A percentile compares a stretch with the other conserved stretches of the same genome.
Conservation (phyloP, 2,888 invertebrate genomes). For the Eumerus sabulonum region DNA sequence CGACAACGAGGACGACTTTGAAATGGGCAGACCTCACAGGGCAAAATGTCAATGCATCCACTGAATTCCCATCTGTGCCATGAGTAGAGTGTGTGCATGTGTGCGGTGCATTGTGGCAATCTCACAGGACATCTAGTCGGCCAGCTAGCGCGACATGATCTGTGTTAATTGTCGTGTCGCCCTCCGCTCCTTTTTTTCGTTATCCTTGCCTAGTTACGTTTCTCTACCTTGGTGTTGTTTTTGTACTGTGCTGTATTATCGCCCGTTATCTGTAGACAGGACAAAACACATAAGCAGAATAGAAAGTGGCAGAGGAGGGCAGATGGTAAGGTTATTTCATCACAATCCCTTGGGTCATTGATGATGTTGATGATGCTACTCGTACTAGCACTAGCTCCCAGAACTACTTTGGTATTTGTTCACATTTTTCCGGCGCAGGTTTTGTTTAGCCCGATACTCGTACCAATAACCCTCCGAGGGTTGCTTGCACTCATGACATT, state of each 20-base stretch:
- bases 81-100: not conserved
- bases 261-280: conserved; percentile 36
- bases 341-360: conserved; percentile 68
- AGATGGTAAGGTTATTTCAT: conserved; percentile 69
- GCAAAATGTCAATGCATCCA: conserved; percentile 54
- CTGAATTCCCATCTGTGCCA: conserved; percentile 19
- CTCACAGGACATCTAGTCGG: conserved; percentile 37
- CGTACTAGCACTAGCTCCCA: conserved; percentile 25
- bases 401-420: conserved; percentile 49
- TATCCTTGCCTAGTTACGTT: not conserved
- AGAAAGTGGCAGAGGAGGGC: conserved; percentile 37
- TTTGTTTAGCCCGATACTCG: conserved; percentile 22
- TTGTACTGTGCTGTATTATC: conserved; percentile 38
- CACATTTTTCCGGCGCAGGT: conserved; percentile 36
- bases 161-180: conserved; percentile 68
- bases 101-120: conserved; percentile 8
- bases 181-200: conserved; percentile 39
- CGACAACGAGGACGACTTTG: conserved; percentile 17
- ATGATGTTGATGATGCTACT: conserved; percentile 59
- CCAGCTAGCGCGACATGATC: conserved; percentile 48
- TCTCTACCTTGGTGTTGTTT: not conserved
- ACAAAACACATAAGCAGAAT: not conserved
- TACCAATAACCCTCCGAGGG: conserved; percentile 48
- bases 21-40: conserved; percentile 29
- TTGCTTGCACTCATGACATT: too few species aligned